Evolutionary conservation across 2,888 invertebrate genomes (phyloP), one percentile per base, ranked within the genome.

Genomic region (Penaeus monodon): DNA sequence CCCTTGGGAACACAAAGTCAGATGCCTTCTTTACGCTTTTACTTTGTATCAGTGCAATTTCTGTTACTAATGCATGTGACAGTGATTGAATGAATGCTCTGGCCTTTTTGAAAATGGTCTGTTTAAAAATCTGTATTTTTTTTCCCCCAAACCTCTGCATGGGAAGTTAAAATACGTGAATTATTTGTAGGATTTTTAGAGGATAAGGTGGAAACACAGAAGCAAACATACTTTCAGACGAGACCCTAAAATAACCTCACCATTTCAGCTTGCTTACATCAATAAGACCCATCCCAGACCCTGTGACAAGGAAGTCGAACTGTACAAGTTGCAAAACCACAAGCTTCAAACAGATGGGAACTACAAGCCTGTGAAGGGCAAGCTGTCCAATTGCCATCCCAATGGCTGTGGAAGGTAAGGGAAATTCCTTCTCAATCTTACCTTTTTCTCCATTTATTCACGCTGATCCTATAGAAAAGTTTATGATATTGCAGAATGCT

Each of bases 371-470:
- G 93, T 97, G 4, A 97, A 97, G 93, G 97, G 97, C 85, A 97
- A 97, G 93, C 93, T 97, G 76, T 97, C 96, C 68, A 97, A 97
- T 92, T 97, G 97, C 92, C 97, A 96, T 91, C 95, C 95, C 85
- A 96, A 96, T 73, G 97, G 96, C 89, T 97, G 97, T 92, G 97
- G 97, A 92, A 96, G 96, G 96, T 96, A 92, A 91, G 90, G 87
- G 49, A 80, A 86, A 29, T 86, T 49, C 22, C 2, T 0, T 57
- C 27, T 44, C 14, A 38, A 77, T 38, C 24, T 20, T 33, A 22
- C 49, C 78, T 77, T n/a, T 14, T n/a, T 12, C 10, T n/a, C 27
- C n/a, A 24, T 27, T 65, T 80, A 65, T 24, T 64, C 29, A 14
- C 22, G 7, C 24, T 84, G 81, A 84, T 57, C 63, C 27, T 44